Conservation (phyloP, 2,113 vertebrate genomes). For the Chrysochloris asiatica region DNA sequence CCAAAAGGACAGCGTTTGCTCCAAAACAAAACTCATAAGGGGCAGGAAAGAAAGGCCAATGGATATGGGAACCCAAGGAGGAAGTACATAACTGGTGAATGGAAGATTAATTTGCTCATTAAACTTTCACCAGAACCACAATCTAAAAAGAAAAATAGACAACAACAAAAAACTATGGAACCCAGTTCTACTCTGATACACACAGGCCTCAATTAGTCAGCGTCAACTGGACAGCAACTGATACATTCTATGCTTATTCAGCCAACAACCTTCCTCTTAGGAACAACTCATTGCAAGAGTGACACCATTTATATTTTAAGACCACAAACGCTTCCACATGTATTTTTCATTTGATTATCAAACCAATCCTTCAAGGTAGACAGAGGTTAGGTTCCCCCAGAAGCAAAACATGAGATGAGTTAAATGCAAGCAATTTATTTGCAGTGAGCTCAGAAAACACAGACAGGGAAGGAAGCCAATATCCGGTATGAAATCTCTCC, state of each 20-base stretch:
- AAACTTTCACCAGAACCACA: too few relatives aligned
- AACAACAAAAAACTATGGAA: too few relatives aligned
- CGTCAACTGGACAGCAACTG: neutral
- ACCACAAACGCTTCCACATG: neutral
- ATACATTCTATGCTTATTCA: neutral
- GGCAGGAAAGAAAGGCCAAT: too few relatives aligned
- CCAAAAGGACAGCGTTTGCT: too few relatives aligned
- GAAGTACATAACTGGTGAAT: too few relatives aligned
- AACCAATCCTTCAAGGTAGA: neutral
- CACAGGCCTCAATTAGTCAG: neutral
- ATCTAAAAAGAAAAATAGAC: too few relatives aligned
- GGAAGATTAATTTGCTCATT: too few relatives aligned
- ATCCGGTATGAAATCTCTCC: neutral
- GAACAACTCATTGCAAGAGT: neutral
- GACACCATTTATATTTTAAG: neutral
- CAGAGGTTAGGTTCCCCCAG: neutral
- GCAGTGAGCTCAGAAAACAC: neutral
- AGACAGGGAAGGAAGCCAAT: neutral
- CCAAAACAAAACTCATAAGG: too few relatives aligned
- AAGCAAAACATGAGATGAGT: neutral
- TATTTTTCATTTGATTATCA: constrained; percentile 27
- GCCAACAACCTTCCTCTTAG: neutral
- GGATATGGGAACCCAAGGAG: too few relatives aligned
- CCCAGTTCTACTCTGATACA: neutral
- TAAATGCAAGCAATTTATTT: neutral